A percentile compares a stretch with the other conserved stretches of the same genome.
Evolutionary conservation across 2,888 invertebrate species (phyloP).

Genomic region (Helicoverpa assulta): DNA sequence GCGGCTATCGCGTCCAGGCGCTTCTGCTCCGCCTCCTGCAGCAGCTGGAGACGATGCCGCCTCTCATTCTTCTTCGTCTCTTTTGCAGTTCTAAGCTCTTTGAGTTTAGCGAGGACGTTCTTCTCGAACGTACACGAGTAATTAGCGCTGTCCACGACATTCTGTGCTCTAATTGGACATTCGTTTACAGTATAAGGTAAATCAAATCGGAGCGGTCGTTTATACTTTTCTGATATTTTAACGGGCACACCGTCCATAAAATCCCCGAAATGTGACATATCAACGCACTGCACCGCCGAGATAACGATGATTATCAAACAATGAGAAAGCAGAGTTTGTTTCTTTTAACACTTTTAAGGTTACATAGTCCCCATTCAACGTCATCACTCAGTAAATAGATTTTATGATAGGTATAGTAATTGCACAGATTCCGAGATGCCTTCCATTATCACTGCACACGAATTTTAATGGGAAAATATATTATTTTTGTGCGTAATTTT

Average conservation of each 20-base stretch:
- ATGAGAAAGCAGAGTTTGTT: conserved; percentile 86
- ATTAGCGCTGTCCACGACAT: conserved; percentile 80
- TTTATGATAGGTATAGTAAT: conserved; percentile 58
- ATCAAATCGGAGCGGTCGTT: conserved; percentile 92
- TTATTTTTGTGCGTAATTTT: conserved; percentile 62
- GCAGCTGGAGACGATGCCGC: conserved; percentile 90
- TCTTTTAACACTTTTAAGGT: conserved; percentile 86
- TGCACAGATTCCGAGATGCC: conserved; percentile 46
- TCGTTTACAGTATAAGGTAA: conserved; percentile 87
- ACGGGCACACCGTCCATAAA: conserved; percentile 96
- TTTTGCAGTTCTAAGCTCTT: conserved; percentile 92
- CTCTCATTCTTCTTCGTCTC: conserved; percentile 91
- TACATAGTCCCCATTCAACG: conserved; percentile 85
- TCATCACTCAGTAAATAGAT: conserved; percentile 79
- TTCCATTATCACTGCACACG: conserved; percentile 69
- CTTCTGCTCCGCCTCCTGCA: conserved; percentile 90
- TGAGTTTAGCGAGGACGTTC: conserved; percentile 93
- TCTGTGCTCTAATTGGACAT: conserved; percentile 79
- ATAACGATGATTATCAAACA: conserved; percentile 78
- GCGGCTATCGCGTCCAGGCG: conserved; percentile 88
- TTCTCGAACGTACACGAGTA: conserved; percentile 93
- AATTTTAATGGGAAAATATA: conserved; percentile 60
- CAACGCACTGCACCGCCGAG: conserved; percentile 71
- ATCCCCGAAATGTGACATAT: conserved; percentile 89
- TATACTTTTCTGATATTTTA: conserved; percentile 96